Evolutionary conservation across 1,140 invertebrate genomes (phyloP).

Genomic region (Cryptotermes secundus): DNA sequence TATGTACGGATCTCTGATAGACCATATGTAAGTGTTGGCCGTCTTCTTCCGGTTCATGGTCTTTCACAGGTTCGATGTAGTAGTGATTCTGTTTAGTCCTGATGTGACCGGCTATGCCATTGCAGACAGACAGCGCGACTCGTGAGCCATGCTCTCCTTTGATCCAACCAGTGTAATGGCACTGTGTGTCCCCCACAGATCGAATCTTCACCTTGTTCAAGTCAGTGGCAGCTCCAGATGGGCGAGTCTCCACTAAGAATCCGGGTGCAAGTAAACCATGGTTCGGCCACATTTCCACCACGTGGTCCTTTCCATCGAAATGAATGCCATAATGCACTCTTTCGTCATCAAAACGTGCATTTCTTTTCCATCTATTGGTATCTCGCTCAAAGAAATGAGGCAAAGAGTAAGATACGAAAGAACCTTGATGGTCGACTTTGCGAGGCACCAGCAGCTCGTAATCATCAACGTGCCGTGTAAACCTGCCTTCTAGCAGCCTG

Average conservation of each 20-base stretch:
- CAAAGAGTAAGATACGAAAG: slow-evolving; percentile 50
- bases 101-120: slow-evolving; percentile 59
- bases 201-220: background rate
- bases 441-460: slow-evolving; percentile 54
- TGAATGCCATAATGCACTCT: slow-evolving; percentile 54
- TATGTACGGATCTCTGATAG: background rate
- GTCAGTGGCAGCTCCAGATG: background rate
- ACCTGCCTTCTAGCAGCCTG: slow-evolving; percentile 42
- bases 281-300: slow-evolving; percentile 49
- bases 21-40: slow-evolving; percentile 54
- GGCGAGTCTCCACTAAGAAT: slow-evolving; percentile 46
- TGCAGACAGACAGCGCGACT: slow-evolving; percentile 59
- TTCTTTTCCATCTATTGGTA: slow-evolving; percentile 36
- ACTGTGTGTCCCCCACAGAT: slow-evolving; percentile 46
- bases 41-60: slow-evolving; percentile 46
- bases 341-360: slow-evolving; percentile 39
- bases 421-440: slow-evolving; percentile 49
- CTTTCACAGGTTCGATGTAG: slow-evolving; percentile 52
- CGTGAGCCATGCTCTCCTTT: slow-evolving; percentile 50
- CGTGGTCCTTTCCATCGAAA: slow-evolving; percentile 49
- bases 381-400: slow-evolving; percentile 49
- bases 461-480: slow-evolving; percentile 48
- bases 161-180: slow-evolving; percentile 58
- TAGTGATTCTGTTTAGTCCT: slow-evolving; percentile 47
- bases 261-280: slow-evolving; percentile 43